A percentile compares a stretch with the other conserved stretches of the same genome.
These are phyloP conservation scores for Caenorhabditis latens DNA, from an alignment of 1,140 invertebrate species.

Conservation along the genomic window DNA sequence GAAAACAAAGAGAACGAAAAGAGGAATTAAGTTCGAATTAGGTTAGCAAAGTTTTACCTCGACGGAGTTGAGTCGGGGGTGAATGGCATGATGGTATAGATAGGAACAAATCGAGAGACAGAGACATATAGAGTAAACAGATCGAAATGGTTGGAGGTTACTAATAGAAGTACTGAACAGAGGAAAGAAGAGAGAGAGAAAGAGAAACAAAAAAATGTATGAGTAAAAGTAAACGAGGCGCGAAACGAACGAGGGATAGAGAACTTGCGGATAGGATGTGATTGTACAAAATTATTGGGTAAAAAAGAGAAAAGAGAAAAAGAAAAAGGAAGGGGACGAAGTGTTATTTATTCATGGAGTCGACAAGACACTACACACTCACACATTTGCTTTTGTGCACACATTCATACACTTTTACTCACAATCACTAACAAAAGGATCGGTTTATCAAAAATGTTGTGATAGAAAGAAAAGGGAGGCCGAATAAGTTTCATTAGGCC, in stretches of 20 bases:
- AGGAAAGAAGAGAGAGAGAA: background rate
- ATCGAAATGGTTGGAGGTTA: constrained; percentile 9
- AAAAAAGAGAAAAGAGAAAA: background rate
- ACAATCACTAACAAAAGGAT: background rate
- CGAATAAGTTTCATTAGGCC: background rate
- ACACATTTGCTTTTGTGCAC: background rate
- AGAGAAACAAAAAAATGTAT: constrained; percentile 14
- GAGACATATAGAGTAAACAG: constrained; percentile 21
- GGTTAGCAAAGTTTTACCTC: constrained; percentile 8
- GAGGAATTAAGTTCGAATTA: constrained; percentile 15
- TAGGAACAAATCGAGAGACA: background rate
- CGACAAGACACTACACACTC: constrained; percentile 28
- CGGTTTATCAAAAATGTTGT: background rate
- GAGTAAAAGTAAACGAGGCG: constrained; percentile 46
- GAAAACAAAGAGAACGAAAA: constrained; percentile 1
- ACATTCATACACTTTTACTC: background rate
- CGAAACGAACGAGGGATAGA: constrained; percentile 23
- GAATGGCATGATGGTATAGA: constrained; percentile 1
- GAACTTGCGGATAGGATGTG: background rate
- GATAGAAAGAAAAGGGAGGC: background rate
- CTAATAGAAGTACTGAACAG: background rate
- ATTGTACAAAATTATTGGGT: constrained; percentile 24
- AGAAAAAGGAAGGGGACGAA: background rate
- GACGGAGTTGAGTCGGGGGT: background rate
- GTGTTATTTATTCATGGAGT: constrained; percentile 45